phyloP scores from a whole-genome alignment of 2,113 vertebrate species.

The human (Homo sapiens) region GRCh38 chr19:7142501-7143000 shows the following conservation, averaged over 20 bases:
- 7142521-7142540: background rate
- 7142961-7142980: slow-evolving; percentile 86
- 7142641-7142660: background rate
- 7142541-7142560: background rate
- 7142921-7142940: slow-evolving; percentile 92
- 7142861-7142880: slow-evolving; percentile 83
- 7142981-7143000: slow-evolving; percentile 70
- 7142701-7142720: background rate
- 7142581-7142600: background rate
- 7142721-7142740: rapidly evolving
- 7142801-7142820: slow-evolving; percentile 85
- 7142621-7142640: background rate
- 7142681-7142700: background rate
- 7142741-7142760: too few relatives aligned
- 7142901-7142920: slow-evolving; percentile 96
- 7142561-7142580: background rate
- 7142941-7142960: slow-evolving; percentile 92
- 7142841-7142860: slow-evolving; percentile 93
- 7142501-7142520: background rate
- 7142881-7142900: slow-evolving; percentile 99
- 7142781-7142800: rapidly evolving
- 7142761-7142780: rapidly evolving
- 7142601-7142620: background rate
- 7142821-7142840: slow-evolving; percentile 97
- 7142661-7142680: background rate